These are phyloP conservation scores for Lophotis ruficrista DNA, from an alignment of 2,113 vertebrate genomes.

Conservation along the genomic window DNA sequence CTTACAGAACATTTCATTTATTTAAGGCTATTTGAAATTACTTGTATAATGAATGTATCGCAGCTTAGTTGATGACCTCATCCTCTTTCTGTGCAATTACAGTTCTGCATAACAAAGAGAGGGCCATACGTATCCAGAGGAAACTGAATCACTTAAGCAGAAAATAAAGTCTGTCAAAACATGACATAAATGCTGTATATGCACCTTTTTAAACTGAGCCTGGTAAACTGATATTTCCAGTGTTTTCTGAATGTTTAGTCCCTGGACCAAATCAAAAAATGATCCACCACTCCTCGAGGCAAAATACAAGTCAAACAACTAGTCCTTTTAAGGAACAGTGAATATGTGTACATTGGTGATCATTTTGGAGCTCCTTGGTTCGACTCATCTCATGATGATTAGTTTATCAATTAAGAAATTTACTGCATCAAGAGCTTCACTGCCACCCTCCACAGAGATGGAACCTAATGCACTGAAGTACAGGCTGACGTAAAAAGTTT, in stretches of 20 bases:
- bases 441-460: background rate
- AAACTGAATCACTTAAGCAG: constrained; percentile 27
- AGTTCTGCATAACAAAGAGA: background rate
- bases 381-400: background rate
- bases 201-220: background rate
- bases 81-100: background rate
- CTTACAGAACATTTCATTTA: background rate
- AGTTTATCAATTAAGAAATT: background rate
- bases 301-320: background rate
- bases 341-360: background rate
- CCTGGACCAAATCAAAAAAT: background rate
- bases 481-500: background rate
- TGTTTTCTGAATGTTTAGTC: background rate
- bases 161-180: constrained; percentile 52
- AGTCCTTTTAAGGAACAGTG: background rate
- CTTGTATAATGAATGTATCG: background rate
- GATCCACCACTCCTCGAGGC: background rate
- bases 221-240: background rate
- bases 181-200: background rate
- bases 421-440: background rate
- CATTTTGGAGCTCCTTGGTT: background rate
- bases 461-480: background rate
- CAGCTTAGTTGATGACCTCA: background rate
- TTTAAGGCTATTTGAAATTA: background rate
- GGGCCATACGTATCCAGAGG: background rate